Base-by-base conservation (phyloP, 2,113 vertebrate species). In the Speoplatyrhinus poulsoni region DNA sequence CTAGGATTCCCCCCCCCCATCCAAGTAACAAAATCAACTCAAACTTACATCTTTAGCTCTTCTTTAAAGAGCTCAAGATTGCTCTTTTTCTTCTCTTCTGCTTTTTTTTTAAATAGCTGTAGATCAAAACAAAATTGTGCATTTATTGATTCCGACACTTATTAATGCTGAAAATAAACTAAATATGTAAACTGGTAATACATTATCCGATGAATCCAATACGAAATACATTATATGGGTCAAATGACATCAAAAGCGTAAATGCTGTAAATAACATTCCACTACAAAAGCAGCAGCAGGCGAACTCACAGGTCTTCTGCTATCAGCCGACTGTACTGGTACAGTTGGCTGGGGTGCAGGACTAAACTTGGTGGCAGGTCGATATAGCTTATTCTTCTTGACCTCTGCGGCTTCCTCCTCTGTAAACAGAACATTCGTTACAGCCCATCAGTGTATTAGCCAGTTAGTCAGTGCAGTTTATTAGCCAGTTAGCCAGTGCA, bases 11-110 rank as follows among this genome's bases (percentile, higher is more conserved):
- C n/a, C n/a, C n/a, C n/a, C n/a, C n/a, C n/a, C n/a, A n/a, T n/a
- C n/a, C n/a, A n/a, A n/a, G n/a, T n/a, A n/a, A n/a, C n/a, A n/a
- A n/a, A n/a, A n/a, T n/a, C n/a, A n/a, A n/a, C 26, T 26, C 26
- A 26, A 26, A 87, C 92, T 75, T 75, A 94, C 93, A 92, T 83
- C 60, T 94, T 94, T 8, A 94, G 84, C 64, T 94, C 93, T 67
- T 94, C 93, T 85, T 94, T 94, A 66, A 94, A 94, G 13, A 93
- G 88, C 67, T 94, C 93, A 0, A 94, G 86, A 63, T 94, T 94
- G 58, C 93, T 94, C 84, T 93, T 93, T 82, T 92, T 94, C 86
- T 93, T 94, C 68, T 92, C 93, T 1, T 94, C 93, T 0, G 86
- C 46, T 77, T 87, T 93, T 83, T 78, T 93, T 83, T 94, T 94